Evolutionary conservation across 2,888 invertebrate species (phyloP), one percentile per base, ranked within the genome.

Genomic region (Oconnorella tubifera): DNA sequence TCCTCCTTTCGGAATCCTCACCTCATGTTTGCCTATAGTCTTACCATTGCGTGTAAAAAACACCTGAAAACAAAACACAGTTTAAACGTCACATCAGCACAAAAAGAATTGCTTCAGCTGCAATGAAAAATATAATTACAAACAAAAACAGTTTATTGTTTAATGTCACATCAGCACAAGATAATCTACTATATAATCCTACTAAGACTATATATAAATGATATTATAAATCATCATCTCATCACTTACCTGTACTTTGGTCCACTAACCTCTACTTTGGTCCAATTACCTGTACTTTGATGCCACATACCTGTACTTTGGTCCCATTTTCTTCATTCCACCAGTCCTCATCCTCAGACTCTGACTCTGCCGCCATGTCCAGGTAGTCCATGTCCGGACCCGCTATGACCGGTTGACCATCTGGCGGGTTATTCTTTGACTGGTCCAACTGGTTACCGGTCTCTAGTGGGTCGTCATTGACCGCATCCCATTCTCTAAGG

Each of bases 21-120:
- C 81, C 70, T 83, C 82, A 68, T 83, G 81, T 55, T 81, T 79
- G 1, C 85, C 85, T 53, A 85, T 78, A 33, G 82, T 80, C 70
- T 83, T 83, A 14, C 84, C 84, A 76, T 85, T 85, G 64, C 84
- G 75, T 51, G 85, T 84, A 72, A 85, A 85, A 75, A 85, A 85
- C 48, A 85, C 84, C 84, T 85, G 75, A 48, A 74, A 74, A n/a
- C n/a, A n/a, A n/a, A n/a, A n/a, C n/a, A n/a, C n/a, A n/a, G n/a
- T n/a, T n/a, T n/a, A n/a, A n/a, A n/a, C n/a, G n/a, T n/a, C n/a
- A n/a, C n/a, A n/a, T n/a, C n/a, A n/a, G n/a, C n/a, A n/a, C n/a
- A n/a, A 48, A 56, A 32, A 32, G 25, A 53, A 62, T n/a, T n/a
- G 19, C 2, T 19, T 3, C 27, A 56, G n/a, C n/a, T n/a, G n/a